Percentiles rank a stretch among this genome's conserved stretches.
These are phyloP conservation scores for Phenacoccus solenopsis DNA, from an alignment of 1,140 invertebrate species.

Conservation along the genomic window DNA sequence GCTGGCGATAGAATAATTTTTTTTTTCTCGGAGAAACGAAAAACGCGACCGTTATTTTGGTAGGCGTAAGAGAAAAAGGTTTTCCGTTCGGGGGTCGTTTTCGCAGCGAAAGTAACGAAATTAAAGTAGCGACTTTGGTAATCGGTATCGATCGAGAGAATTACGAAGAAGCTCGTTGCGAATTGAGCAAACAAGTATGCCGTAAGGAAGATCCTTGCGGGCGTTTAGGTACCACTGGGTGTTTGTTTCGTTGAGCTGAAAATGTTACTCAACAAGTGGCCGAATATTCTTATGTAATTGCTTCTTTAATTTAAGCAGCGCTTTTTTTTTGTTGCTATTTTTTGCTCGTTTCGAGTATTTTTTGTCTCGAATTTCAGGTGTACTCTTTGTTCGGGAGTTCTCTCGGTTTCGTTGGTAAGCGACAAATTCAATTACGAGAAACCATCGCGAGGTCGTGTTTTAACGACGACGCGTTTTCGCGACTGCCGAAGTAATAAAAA, in stretches of 20 bases:
- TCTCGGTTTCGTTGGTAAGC: not conserved
- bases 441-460: not conserved
- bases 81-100: no score
- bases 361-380: no score
- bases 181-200: no score
- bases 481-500: not conserved
- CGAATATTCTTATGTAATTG: constrained; percentile 3
- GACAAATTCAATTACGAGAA: not conserved
- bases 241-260: not conserved
- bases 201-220: no score
- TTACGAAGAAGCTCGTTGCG: no score
- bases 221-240: not conserved
- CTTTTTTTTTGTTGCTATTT: not conserved
- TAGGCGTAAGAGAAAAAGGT: no score
- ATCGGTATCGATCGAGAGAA: no score
- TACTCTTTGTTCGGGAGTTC: not conserved
- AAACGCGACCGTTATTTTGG: no score
- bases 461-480: not conserved
- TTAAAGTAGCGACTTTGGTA: no score
- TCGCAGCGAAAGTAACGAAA: no score
- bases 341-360: no score
- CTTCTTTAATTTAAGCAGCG: not conserved
- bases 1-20: not conserved
- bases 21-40: no score
- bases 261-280: not conserved